A percentile compares a stretch with the other conserved stretches of the same genome.
These are phyloP conservation scores for Boleophthalmus pectinirostris DNA, from an alignment of 2,113 vertebrate species.

Conservation along the genomic window DNA sequence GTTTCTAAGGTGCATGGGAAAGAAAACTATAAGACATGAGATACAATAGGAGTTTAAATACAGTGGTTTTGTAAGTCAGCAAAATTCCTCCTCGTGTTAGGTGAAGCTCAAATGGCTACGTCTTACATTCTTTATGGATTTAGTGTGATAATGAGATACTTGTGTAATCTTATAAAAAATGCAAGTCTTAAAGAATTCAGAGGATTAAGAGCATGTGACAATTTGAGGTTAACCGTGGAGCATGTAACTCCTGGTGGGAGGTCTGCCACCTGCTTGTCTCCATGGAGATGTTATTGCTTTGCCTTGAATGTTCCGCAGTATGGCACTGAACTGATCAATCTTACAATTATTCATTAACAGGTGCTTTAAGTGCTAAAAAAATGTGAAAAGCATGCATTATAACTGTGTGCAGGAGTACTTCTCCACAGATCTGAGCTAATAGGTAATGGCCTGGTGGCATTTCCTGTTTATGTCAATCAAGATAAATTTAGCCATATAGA, in stretches of 20 bases:
- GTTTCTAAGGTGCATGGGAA: slow-evolving; percentile 30
- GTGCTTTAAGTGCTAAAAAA: background rate
- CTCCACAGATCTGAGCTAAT: too few species aligned
- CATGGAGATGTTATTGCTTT: background rate
- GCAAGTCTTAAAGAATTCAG: too few species aligned
- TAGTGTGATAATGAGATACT: slow-evolving; percentile 6
- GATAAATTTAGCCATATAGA: too few species aligned
- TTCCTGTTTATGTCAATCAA: too few species aligned
- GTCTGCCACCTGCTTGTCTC: background rate
- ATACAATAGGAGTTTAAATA: slow-evolving; percentile 15
- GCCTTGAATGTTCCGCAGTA: too few species aligned
- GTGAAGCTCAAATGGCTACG: background rate
- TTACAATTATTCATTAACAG: background rate
- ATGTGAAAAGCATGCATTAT: too few species aligned
- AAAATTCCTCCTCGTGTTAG: background rate
- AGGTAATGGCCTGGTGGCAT: too few species aligned
- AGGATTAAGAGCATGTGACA: too few species aligned
- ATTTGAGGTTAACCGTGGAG: too few species aligned
- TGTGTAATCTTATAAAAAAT: slow-evolving; percentile 16
- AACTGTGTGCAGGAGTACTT: too few species aligned
- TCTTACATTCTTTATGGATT: slow-evolving; percentile 26
- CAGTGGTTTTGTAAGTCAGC: background rate
- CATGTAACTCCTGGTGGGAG: too few species aligned
- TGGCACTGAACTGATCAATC: too few species aligned
- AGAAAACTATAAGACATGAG: slow-evolving; percentile 11